Conservation (phyloP, 23 tunicate genomes). For the Trididemnum miniatum region DNA sequence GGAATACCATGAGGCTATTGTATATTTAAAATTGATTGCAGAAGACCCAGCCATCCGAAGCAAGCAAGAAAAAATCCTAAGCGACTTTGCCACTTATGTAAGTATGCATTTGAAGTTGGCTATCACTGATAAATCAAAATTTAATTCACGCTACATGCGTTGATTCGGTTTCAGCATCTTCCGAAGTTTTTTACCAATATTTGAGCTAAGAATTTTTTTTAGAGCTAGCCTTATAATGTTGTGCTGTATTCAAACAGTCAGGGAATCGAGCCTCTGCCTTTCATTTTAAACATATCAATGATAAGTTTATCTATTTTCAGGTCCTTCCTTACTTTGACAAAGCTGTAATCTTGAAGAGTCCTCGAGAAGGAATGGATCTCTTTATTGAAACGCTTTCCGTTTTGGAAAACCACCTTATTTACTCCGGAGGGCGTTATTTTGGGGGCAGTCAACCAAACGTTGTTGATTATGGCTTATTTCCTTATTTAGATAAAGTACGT, state of each 20-base stretch:
- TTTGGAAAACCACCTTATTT: slow-evolving; percentile 59
- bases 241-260: no score
- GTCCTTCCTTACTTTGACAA: slow-evolving; percentile 75
- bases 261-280: no score
- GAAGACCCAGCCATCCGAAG: slow-evolving; percentile 20
- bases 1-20: slow-evolving; percentile 33
- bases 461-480: slow-evolving; percentile 77
- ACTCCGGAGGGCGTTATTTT: slow-evolving; percentile 51
- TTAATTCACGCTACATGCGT: no score
- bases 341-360: slow-evolving; percentile 57
- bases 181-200: no score
- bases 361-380: slow-evolving; percentile 82
- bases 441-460: slow-evolving; percentile 73
- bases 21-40: slow-evolving; percentile 14
- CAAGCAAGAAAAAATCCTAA: slow-evolving; percentile 36
- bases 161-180: no score
- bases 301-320: no score
- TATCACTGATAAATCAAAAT: no score
- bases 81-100: slow-evolving; percentile 43
- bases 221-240: no score
- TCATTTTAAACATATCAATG: no score
- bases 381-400: slow-evolving; percentile 75
- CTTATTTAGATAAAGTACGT: slow-evolving; percentile 78
- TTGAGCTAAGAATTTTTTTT: no score
- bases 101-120: no score